These are phyloP conservation scores for Lamprotornis superbus DNA, from an alignment of 2,113 vertebrate species.

Conservation along the genomic window DNA sequence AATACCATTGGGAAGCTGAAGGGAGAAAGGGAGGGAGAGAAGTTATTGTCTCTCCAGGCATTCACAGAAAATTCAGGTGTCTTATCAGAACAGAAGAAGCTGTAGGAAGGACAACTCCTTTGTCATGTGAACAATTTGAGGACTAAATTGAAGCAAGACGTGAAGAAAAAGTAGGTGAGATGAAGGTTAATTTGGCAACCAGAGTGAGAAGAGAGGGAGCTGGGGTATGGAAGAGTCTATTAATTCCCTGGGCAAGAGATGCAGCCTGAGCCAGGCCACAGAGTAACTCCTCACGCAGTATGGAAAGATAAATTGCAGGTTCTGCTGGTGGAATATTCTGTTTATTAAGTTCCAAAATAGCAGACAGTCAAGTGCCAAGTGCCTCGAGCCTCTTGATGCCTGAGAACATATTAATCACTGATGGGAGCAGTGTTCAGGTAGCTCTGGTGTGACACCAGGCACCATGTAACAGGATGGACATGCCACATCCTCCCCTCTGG, in stretches of 20 bases:
- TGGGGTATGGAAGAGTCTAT: not conserved
- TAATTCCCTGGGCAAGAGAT: conserved; percentile 26
- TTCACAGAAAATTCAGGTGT: not conserved
- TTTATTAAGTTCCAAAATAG: conserved; percentile 34
- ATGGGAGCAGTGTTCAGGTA: not conserved
- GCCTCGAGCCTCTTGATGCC: not conserved
- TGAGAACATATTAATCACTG: not conserved
- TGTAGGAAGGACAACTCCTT: not conserved
- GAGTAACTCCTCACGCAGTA: not conserved
- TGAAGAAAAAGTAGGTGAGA: conserved; percentile 49
- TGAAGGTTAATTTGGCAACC: conserved; percentile 43
- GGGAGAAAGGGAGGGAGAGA: not conserved
- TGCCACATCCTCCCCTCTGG: not conserved
- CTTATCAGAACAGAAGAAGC: conserved; percentile 33
- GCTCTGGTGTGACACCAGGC: not conserved
- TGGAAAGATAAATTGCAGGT: conserved; percentile 17
- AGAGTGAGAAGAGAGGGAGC: not conserved
- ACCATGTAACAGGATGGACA: not conserved
- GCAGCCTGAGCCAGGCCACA: not conserved
- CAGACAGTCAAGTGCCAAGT: conserved; percentile 36
- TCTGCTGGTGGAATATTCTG: conserved; percentile 36
- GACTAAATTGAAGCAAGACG: conserved; percentile 32
- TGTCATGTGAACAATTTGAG: conserved; percentile 45
- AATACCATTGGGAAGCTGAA: not conserved
- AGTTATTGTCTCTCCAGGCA: not conserved